A percentile compares a stretch with the other conserved stretches of the same genome.
Evolutionary conservation across 2,113 vertebrate species (phyloP).

Genomic region (Nibea coibor): DNA sequence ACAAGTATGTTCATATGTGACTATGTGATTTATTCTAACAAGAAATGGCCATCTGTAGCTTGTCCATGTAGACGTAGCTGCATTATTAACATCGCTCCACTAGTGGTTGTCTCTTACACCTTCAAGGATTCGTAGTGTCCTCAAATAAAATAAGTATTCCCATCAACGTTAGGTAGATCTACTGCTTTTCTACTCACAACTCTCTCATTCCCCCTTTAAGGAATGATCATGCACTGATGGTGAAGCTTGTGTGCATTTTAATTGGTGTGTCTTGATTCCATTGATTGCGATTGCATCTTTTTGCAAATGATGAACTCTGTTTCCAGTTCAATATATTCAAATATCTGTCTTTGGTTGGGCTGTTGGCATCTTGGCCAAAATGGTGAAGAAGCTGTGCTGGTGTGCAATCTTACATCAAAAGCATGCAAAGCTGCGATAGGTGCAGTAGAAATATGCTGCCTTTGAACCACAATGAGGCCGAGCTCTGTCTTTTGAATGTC

Average conservation of each 20-base stretch:
- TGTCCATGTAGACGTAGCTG: neutral
- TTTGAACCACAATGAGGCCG: slow-evolving; percentile 21
- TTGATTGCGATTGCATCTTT: neutral
- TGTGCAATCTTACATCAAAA: slow-evolving; percentile 5
- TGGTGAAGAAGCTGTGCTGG: neutral
- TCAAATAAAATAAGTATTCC: neutral
- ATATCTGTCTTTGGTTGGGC: slow-evolving; percentile 26
- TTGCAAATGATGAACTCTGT: neutral
- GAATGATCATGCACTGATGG: slow-evolving; percentile 4
- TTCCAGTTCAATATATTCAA: neutral
- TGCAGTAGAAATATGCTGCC: neutral
- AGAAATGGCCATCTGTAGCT: neutral
- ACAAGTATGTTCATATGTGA: neutral
- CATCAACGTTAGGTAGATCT: neutral
- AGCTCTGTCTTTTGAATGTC: slow-evolving; percentile 31
- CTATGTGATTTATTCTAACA: slow-evolving; percentile 3
- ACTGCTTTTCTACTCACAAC: slow-evolving; percentile 19
- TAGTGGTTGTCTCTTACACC: neutral
- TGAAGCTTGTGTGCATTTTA: slow-evolving; percentile 18
- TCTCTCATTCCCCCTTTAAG: neutral
- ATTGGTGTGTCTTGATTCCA: slow-evolving; percentile 16
- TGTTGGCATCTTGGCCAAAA: neutral
- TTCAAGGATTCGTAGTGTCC: neutral
- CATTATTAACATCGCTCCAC: neutral
- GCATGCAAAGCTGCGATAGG: neutral